Evolutionary conservation across 1,140 invertebrate species (phyloP), one percentile per base, ranked within the genome.

Genomic region (Agrilus planipennis): DNA sequence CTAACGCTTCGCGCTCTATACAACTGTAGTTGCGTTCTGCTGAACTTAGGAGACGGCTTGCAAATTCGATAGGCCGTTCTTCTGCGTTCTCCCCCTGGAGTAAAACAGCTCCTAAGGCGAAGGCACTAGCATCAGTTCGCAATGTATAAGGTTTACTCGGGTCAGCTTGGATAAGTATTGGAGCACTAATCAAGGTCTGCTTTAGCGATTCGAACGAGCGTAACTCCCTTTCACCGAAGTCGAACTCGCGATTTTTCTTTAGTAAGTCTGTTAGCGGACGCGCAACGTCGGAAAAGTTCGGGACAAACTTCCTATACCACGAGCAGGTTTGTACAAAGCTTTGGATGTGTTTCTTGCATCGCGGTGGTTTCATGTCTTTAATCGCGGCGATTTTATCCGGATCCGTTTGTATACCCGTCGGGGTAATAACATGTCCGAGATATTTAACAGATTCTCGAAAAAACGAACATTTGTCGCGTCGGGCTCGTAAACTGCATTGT

Each of bases 91-190:
- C n/a, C n/a, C n/a, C n/a, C n/a, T n/a, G n/a, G n/a, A n/a, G n/a
- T n/a, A n/a, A n/a, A n/a, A n/a, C n/a, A n/a, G n/a, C 59, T 18
- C 57, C 58, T 1, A 65, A 15, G 4, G 54, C 57, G 34, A 54
- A 61, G 34, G 50, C 1, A 52, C 55, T 9, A 49, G 52, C 0
- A 31, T 39, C 21, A 59, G 65, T 19, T 62, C 58, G 20, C 20
- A 42, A 19, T 41, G 38, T 32, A 32, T 16, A 36, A 30, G 7
- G 29, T 7, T 6, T 25, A 30, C 5, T 68, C 34, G 3, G 44
- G 37, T 15, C 63, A 34, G 21, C 60, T 59, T 4, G 62, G 60
- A 43, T 67, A 71, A 9, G 59, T 61, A 9, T 71, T 54, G 1
- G 62, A 60, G 6, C 47, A 48, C 39, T 64, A 57, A 44, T 60